Conservation (phyloP, 92 coral and sea anemone species). For the Actinostola sp. region DNA sequence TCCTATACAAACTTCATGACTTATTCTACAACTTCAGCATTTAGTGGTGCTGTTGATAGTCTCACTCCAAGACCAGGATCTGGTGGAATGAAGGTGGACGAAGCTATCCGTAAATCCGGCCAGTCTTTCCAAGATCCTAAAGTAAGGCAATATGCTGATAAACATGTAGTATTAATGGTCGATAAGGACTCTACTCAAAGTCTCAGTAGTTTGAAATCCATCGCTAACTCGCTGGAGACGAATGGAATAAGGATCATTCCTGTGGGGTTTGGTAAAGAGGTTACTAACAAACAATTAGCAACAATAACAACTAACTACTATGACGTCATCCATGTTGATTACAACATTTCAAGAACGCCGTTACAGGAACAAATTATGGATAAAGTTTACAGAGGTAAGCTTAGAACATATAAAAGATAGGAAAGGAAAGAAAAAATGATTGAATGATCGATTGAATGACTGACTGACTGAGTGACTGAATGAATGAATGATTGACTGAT, state of each 20-base stretch:
- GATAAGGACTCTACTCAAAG: conserved; percentile 20
- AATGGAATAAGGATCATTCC: conserved; percentile 25
- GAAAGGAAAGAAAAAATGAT: no score
- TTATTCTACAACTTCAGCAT: conserved; percentile 4
- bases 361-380: conserved; percentile 27
- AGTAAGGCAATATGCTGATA: conserved; percentile 19
- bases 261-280: conserved; percentile 28
- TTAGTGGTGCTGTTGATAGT: conserved; percentile 4
- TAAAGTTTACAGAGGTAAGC: conserved; percentile 25
- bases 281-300: conserved; percentile 15
- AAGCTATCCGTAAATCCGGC: conserved; percentile 11
- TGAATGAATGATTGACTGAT: no score
- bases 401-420: no score
- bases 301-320: conserved; percentile 12
- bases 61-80: conserved; percentile 11
- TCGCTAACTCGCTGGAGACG: conserved; percentile 16
- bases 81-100: conserved; percentile 10
- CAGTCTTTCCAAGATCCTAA: conserved; percentile 27
- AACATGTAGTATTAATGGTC: conserved; percentile 20
- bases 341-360: conserved; percentile 3
- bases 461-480: no score
- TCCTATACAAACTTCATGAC: conserved; percentile 16
- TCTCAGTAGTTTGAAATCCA: conserved; percentile 3
- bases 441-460: no score
- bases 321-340: conserved; percentile 23